Base-by-base conservation (phyloP, 53 echinoderm and acorn worm genomes). In the Holothuria scabra region DNA sequence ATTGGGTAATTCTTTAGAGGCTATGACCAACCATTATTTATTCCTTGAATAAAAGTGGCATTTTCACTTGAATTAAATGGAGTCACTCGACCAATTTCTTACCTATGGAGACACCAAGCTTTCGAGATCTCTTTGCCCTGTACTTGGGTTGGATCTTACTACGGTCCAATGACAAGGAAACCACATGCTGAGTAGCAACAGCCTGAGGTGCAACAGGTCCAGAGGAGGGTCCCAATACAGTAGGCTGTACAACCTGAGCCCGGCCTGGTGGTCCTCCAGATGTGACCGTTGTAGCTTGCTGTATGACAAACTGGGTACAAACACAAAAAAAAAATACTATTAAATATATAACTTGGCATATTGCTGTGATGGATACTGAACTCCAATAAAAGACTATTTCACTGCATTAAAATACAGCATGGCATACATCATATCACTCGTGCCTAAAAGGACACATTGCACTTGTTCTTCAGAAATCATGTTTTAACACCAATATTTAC, bases 101-200 rank as follows among this genome's bases (percentile, higher is more conserved):
- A 84, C 83, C 78, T 56, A 56, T 68, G 49, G 90, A 87, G 79
- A 91, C 86, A 12, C 94, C 94, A 69, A 91, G 66, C 85, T 93
- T 93, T 55, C 94, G 91, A 16, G 76, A 74, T 84, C 91, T 93
- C 87, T 93, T 93, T 69, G 91, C 58, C 29, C 94, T 85, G 74
- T 84, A 93, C 86, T 91, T 91, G 3, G 94, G 94, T 55, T 93
- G 94, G 86, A 93, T 86, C 56, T 88, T 93, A 24, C 65, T 81
- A 4, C 82, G 63, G 64, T 81, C 82, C 38, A 81, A 65, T 5
- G 82, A 81, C 62, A 81, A 64, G 8, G 82, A 35, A n/a, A 81
- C 63, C 19, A 81, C 82, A 25, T 81, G 82, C 30, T 81, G 82
- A 26, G 82, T 81, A 0, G 82, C 46, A 16, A 84, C 84, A 14